Percentiles rank a stretch among this genome's conserved stretches.
These are phyloP conservation scores for Tetrax tetrax DNA, from an alignment of 2,113 vertebrate species.

Conservation along the genomic window DNA sequence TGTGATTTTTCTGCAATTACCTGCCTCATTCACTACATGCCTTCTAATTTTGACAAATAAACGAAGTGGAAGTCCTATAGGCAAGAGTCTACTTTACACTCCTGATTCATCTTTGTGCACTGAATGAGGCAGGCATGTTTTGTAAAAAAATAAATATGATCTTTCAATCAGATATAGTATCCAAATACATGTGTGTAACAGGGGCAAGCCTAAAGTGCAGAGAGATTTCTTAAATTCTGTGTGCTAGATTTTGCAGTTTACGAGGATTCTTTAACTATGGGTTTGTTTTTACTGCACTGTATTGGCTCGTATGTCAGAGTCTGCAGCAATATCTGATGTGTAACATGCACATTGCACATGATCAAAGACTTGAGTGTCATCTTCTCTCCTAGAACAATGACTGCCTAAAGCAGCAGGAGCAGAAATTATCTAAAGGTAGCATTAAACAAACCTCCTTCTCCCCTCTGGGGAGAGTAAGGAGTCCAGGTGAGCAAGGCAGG, in stretches of 20 bases:
- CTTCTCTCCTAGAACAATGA: conserved; percentile 57
- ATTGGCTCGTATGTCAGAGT: conserved; percentile 41
- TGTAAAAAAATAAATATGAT: neutral
- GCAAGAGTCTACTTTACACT: neutral
- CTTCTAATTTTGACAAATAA: neutral
- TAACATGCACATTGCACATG: conserved; percentile 49
- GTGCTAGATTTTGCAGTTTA: conserved; percentile 14
- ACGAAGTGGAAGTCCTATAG: neutral
- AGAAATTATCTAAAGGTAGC: conserved; percentile 62
- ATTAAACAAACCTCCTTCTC: conserved; percentile 52
- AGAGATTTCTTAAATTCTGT: neutral
- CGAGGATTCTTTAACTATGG: neutral
- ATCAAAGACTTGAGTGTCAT: conserved; percentile 52
- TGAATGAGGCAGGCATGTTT: neutral
- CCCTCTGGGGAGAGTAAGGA: conserved; percentile 48
- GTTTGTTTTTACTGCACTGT: conserved; percentile 26
- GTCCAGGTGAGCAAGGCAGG: conserved; percentile 61
- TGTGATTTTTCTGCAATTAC: neutral
- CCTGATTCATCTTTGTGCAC: neutral
- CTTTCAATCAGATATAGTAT: neutral
- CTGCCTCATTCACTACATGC: neutral
- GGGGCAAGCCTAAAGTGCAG: neutral
- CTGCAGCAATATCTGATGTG: conserved; percentile 68
- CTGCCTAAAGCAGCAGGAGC: conserved; percentile 62
- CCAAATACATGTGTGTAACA: neutral